A percentile compares a stretch with the other conserved stretches of the same genome.
Evolutionary conservation across 2,888 invertebrate genomes (phyloP).

Genomic region (Cynaeus angustus): DNA sequence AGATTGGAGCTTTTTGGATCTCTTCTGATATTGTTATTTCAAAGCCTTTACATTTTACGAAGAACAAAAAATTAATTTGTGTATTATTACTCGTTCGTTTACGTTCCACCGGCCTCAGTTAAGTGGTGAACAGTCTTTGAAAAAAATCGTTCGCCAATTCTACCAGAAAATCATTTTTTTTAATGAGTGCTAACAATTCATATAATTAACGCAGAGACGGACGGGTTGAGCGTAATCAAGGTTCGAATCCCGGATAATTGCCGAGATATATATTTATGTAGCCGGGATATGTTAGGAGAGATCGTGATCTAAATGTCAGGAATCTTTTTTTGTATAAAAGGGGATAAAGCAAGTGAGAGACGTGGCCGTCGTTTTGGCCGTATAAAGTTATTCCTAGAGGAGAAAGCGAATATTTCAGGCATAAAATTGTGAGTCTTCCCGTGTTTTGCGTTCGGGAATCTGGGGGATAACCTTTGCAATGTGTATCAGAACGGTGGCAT

Average conservation of each 20-base stretch:
- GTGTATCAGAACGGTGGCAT: constrained; percentile 47
- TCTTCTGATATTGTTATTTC: no score
- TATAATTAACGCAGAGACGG: constrained; percentile 16
- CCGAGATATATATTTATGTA: constrained; percentile 17
- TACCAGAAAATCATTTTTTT: constrained; percentile 18
- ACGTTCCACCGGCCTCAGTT: constrained; percentile 2
- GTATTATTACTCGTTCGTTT: no score
- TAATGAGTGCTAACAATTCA: constrained; percentile 16
- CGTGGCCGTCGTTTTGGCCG: constrained; percentile 27
- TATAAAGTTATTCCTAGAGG: constrained; percentile 43
- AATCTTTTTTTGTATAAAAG: constrained; percentile 29
- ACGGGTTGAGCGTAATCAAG: constrained; percentile 5
- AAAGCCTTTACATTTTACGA: no score
- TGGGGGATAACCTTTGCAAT: constrained; percentile 47
- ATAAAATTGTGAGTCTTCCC: constrained; percentile 49
- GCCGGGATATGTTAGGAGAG: constrained; percentile 13
- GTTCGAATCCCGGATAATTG: neutral
- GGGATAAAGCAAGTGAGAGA: constrained; percentile 38
- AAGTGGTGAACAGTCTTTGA: constrained; percentile 5
- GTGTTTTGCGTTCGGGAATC: constrained; percentile 47
- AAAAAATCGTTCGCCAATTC: constrained; percentile 31
- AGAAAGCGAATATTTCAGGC: constrained; percentile 49
- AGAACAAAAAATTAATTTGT: no score
- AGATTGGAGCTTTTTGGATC: no score
- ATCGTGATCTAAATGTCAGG: constrained; percentile 28